Evolutionary conservation across 2,113 vertebrate species (phyloP).

Genomic region (Bostrychus sinensis): DNA sequence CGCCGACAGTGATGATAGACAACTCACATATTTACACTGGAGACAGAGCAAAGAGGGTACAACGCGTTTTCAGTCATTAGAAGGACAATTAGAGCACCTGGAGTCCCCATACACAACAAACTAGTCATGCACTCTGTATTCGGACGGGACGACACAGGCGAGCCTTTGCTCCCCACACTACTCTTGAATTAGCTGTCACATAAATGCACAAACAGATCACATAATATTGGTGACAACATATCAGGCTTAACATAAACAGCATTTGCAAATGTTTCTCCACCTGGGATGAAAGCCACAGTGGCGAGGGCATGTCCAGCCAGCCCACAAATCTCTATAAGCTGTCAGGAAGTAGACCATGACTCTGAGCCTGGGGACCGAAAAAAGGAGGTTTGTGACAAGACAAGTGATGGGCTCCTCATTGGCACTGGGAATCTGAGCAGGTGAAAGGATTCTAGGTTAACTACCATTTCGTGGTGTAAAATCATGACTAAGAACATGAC

Average conservation of each 20-base stretch:
- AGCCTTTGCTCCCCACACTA: too few relatives aligned
- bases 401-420: constrained; percentile 15
- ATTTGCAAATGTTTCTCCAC: constrained; percentile 37
- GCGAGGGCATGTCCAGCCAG: constrained; percentile 27
- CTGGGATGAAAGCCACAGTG: constrained; percentile 30
- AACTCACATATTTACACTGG: constrained; percentile 16
- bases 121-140: too few relatives aligned
- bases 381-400: constrained; percentile 31
- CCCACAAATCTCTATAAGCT: constrained; percentile 49
- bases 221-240: constrained; percentile 4
- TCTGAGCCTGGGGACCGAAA: constrained; percentile 1
- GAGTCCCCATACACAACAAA: too few relatives aligned
- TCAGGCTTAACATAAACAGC: constrained; percentile 28
- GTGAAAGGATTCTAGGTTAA: too few relatives aligned
- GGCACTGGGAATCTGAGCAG: constrained; percentile 1
- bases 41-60: constrained; percentile 4
- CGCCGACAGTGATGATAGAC: constrained; percentile 33
- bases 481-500: too few relatives aligned
- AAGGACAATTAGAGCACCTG: constrained; percentile 13
- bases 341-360: constrained; percentile 45
- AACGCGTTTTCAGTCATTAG: constrained; percentile 16
- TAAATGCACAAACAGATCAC: too few relatives aligned
- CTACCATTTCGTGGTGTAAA: too few relatives aligned
- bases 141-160: too few relatives aligned
- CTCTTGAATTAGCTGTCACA: background rate